These are phyloP conservation scores for Pandemis heparana DNA, from an alignment of 2,888 invertebrate species.

Conservation along the genomic window DNA sequence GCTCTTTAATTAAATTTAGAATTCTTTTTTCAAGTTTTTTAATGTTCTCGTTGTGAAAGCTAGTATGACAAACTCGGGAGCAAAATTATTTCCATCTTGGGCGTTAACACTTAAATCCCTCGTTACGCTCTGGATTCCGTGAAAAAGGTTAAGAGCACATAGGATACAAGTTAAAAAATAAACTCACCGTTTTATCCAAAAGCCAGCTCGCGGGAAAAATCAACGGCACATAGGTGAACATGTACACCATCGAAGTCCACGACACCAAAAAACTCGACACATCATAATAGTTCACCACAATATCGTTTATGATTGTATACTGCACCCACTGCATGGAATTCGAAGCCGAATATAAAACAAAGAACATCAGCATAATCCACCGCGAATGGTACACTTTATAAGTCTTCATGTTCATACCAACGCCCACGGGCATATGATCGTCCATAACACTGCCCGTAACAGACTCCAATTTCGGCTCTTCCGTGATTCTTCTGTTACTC, in stretches of 20 bases:
- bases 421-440: constrained; percentile 46
- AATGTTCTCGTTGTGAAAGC: no score
- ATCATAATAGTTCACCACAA: constrained; percentile 90
- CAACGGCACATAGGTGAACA: constrained; percentile 98
- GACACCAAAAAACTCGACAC: constrained; percentile 91
- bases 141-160: no score
- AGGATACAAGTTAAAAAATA: constrained; percentile 29
- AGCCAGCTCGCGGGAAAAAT: constrained; percentile 99
- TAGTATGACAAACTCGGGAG: no score
- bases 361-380: constrained; percentile 93
- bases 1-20: no score
- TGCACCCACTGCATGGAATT: constrained; percentile 99
- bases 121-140: no score
- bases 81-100: no score
- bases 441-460: constrained; percentile 68
- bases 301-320: constrained; percentile 95
- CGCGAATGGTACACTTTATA: constrained; percentile 89
- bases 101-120: no score
- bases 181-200: constrained; percentile 95
- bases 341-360: constrained; percentile 94
- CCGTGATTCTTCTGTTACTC: constrained; percentile 42
- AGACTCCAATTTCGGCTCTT: constrained; percentile 51
- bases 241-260: constrained; percentile 99
- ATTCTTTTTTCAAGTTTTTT: no score
- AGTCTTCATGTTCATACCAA: constrained; percentile 34